Conservation (phyloP, 2,113 vertebrate genomes). For the Australoheros scitulus region DNA sequence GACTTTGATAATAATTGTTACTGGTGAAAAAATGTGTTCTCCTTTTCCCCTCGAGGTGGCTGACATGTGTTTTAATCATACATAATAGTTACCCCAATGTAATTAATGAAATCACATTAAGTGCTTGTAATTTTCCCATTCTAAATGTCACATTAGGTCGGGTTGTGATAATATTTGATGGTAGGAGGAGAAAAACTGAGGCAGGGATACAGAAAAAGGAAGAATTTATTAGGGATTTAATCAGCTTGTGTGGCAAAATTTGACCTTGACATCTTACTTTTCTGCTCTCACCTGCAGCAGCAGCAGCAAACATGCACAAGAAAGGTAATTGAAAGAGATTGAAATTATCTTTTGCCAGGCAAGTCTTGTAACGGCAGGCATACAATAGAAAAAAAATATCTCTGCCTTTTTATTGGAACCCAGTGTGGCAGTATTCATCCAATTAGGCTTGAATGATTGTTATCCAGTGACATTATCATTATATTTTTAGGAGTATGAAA, state of each 20-base stretch:
- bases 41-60: slow-evolving; percentile 11
- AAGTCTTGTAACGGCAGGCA: slow-evolving; percentile 18
- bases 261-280: slow-evolving; percentile 65
- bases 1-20: slow-evolving; percentile 17
- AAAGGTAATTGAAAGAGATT: slow-evolving; percentile 54
- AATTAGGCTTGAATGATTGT: slow-evolving; percentile 64
- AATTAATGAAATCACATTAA: slow-evolving; percentile 71
- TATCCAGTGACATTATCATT: slow-evolving; percentile 48
- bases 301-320: slow-evolving; percentile 31
- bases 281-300: slow-evolving; percentile 14
- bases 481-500: slow-evolving; percentile 47
- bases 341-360: slow-evolving; percentile 53
- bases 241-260: slow-evolving; percentile 63
- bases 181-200: slow-evolving; percentile 40
- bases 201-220: slow-evolving; percentile 5
- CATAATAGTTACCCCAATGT: slow-evolving; percentile 49
- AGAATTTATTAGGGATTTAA: slow-evolving; percentile 63
- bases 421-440: slow-evolving; percentile 42
- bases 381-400: slow-evolving; percentile 19
- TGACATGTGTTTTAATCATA: slow-evolving; percentile 67
- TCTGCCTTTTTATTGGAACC: slow-evolving; percentile 31
- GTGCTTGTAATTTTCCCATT: slow-evolving; percentile 60
- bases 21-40: slow-evolving; percentile 21
- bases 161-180: slow-evolving; percentile 65
- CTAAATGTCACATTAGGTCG: slow-evolving; percentile 69